Base-by-base conservation (phyloP, 2,888 invertebrate species). In the Xestia xanthographa region DNA sequence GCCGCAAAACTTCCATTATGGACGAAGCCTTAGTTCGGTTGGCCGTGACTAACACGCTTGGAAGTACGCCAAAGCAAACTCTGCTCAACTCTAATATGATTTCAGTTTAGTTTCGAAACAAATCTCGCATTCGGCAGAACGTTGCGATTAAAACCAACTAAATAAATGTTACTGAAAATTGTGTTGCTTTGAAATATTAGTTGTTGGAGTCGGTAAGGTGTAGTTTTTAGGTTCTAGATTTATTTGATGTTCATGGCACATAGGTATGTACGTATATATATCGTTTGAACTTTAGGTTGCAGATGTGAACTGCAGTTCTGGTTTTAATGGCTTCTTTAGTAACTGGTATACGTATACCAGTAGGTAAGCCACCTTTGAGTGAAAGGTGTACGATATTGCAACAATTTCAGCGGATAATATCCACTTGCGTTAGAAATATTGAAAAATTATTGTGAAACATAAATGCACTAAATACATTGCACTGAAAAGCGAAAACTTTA, bases 1-100 rank as follows among this genome's bases (percentile, higher is more conserved):
- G 68, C 72, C 73, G 76, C 85, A 86, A 82, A 88, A 90, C 77
- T 90, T 88, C 78, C 82, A 87, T 83, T 86, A 85, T 88, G 83
- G 80, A 86, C 82, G 85, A 83, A 86, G 82, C 88, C 85, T 86
- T 84, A 89, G 89, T 80, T 88, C 84, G 89, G 86, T 88, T 86
- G 88, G 85, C 85, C 89, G 89, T 88, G 90, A 89, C 92, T 91
- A 92, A 91, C 87, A 87, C 89, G 88, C 83, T 91, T 95, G 94
- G 94, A 94, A 90, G 86, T 85, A 78, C 84, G 94, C 95, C 95
- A 95, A 94, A 92, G 93, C 90, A 93, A 94, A 94, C 93, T 93
- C 89, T 83, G 89, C 90, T 89, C 90, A 93, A 93, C 92, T 93
- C 88, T 94, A 93, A 95, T 94, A 95, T 94, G 91, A 95, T 95